Evolutionary conservation across 2,113 vertebrate species (phyloP).

Genomic region (Ondatra zibethicus): DNA sequence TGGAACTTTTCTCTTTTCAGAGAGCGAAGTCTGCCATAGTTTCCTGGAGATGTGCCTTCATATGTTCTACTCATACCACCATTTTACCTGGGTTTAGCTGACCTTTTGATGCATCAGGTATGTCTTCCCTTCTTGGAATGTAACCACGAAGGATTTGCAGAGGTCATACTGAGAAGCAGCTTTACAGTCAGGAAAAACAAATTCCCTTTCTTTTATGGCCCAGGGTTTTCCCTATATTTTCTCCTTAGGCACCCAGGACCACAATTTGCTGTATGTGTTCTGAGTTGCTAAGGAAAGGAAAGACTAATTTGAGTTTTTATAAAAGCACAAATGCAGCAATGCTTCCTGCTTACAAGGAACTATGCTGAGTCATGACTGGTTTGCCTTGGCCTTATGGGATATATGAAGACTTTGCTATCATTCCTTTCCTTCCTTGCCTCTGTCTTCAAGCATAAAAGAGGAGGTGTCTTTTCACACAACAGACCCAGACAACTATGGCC

Average conservation of each 20-base stretch:
- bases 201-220: neutral
- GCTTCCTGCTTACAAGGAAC: neutral
- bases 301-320: neutral
- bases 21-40: neutral
- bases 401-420: neutral
- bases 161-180: neutral
- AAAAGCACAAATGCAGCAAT: neutral
- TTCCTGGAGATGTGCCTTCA: neutral
- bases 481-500: neutral
- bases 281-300: neutral
- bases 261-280: neutral
- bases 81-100: neutral
- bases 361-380: neutral
- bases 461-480: neutral
- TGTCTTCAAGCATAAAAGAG: neutral
- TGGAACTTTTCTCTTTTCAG: neutral
- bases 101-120: no score
- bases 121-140: conserved; percentile 33
- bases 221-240: conserved; percentile 7
- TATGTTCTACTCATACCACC: neutral
- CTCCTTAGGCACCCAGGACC: neutral
- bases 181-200: neutral
- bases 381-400: neutral
- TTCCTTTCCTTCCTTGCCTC: neutral
- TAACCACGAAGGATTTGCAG: conserved; percentile 50